These are phyloP conservation scores for Periphyllus acericola DNA, from an alignment of 2,888 invertebrate species.

Conservation along the genomic window DNA sequence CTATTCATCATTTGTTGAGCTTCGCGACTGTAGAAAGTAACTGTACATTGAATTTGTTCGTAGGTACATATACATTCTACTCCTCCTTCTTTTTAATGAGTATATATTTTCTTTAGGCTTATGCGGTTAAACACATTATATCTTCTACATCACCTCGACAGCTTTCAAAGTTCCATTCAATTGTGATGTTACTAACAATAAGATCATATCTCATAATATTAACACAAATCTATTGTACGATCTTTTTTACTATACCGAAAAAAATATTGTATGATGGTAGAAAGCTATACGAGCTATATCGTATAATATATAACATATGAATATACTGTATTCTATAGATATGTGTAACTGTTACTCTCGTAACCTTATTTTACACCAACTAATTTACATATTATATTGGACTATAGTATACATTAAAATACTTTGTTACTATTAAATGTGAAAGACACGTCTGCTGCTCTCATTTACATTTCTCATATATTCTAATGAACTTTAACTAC, in stretches of 20 bases:
- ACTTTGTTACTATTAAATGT: neutral
- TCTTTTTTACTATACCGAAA: neutral
- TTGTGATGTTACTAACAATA: neutral
- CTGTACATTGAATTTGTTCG: neutral
- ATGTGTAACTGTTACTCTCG: neutral
- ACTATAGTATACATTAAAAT: neutral
- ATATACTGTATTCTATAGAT: too few relatives aligned
- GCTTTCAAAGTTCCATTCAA: slow-evolving; percentile 2
- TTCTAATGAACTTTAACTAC: neutral
- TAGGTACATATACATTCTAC: neutral
- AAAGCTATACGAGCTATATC: neutral
- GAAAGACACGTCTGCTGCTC: neutral
- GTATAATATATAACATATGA: too few relatives aligned
- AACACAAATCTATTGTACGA: neutral
- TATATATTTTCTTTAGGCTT: too few relatives aligned
- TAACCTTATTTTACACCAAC: neutral
- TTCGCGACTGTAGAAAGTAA: slow-evolving; percentile 6
- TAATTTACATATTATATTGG: neutral
- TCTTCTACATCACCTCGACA: neutral
- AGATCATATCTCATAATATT: neutral
- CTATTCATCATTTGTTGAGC: neutral
- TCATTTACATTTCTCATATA: neutral
- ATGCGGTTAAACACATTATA: neutral
- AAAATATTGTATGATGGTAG: neutral
- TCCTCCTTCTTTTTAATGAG: slow-evolving; percentile 5